A percentile compares a stretch with the other conserved stretches of the same genome.
phyloP scores from a whole-genome alignment of 2,113 vertebrate genomes.

The Hemichromis elongatus region DNA sequence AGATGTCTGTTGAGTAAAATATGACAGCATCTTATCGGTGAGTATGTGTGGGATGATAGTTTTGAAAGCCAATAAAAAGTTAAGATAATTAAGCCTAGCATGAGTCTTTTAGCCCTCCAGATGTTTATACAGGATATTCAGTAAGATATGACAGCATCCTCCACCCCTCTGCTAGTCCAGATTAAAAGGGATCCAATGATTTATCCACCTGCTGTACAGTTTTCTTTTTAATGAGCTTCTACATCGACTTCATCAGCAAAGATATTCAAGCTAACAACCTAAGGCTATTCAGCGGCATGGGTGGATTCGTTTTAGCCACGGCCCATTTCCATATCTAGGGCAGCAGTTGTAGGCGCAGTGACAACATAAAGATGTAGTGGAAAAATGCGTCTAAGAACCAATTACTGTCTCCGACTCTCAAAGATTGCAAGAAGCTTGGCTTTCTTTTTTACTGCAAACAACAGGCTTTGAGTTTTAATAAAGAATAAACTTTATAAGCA shows the following conservation, averaged over 20 bases:
- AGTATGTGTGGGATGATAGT: neutral
- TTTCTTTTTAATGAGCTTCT: constrained; percentile 12
- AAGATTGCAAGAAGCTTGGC: neutral
- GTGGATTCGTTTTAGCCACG: neutral
- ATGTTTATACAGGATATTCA: constrained; percentile 3
- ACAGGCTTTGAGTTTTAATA: neutral
- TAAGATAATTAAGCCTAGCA: neutral
- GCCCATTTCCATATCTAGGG: neutral
- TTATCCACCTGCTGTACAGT: neutral
- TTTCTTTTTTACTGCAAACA: neutral
- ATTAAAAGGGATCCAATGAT: constrained; percentile 7
- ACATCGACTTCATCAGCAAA: neutral
- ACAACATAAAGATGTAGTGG: neutral
- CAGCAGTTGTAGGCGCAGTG: neutral
- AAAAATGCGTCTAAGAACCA: neutral
- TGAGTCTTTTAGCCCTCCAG: constrained; percentile 13
- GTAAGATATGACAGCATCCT: neutral
- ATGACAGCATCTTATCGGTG: constrained; percentile 10
- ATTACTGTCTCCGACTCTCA: neutral
- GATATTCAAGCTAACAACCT: neutral
- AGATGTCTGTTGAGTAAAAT: neutral
- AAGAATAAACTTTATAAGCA: neutral
- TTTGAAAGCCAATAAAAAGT: neutral
- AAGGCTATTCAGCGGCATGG: neutral
- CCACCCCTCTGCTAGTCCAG: neutral